A percentile compares a stretch with the other conserved stretches of the same genome.
Evolutionary conservation across 2,113 vertebrate genomes (phyloP).

Genomic region (Bucco capensis): DNA sequence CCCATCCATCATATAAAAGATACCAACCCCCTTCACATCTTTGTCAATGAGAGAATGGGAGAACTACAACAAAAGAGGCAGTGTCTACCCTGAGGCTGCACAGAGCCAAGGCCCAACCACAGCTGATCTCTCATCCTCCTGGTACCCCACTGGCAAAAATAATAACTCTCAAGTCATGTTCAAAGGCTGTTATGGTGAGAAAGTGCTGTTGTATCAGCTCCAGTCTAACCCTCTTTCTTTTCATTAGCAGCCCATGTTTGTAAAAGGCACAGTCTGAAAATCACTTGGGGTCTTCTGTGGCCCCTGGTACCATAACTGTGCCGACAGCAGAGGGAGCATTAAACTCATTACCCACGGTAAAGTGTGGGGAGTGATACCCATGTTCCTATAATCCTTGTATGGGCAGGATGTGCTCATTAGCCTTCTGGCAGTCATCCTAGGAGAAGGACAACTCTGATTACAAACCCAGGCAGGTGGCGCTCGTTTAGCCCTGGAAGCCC

Average conservation of each 20-base stretch:
- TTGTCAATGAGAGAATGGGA: neutral
- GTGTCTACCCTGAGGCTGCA: rapidly evolving
- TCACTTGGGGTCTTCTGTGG: no score
- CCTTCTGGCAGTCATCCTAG: no score
- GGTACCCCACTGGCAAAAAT: neutral
- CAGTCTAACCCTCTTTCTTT: neutral
- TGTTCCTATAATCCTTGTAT: no score
- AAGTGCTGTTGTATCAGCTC: neutral
- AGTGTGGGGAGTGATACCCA: no score
- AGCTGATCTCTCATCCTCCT: neutral
- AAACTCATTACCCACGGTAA: no score
- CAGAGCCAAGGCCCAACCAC: neutral
- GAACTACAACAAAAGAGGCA: neutral
- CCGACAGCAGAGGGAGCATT: no score
- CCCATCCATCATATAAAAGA: neutral
- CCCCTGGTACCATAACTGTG: no score
- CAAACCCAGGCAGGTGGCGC: no score
- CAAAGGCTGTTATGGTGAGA: neutral
- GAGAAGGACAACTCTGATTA: no score
- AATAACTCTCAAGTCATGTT: neutral
- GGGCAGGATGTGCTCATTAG: no score
- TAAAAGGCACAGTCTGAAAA: no score
- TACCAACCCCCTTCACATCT: neutral
- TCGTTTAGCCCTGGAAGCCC: no score
- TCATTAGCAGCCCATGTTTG: neutral